Percentiles rank a stretch among this genome's conserved stretches.
These are phyloP conservation scores for Philopedon plagiatum DNA, from an alignment of 2,888 invertebrate genomes.

Conservation along the genomic window DNA sequence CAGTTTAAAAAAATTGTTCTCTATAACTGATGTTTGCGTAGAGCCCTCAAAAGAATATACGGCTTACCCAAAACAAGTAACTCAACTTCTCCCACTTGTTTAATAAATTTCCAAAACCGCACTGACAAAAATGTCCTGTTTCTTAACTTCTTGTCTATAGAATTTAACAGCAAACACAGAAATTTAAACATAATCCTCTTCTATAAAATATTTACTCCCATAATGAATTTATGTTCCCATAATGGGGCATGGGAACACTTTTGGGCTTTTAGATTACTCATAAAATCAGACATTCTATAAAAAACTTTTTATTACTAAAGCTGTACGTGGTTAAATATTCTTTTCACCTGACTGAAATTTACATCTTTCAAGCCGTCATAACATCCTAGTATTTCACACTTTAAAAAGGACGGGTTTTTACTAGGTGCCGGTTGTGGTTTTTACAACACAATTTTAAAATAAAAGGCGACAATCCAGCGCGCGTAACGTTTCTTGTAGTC, in stretches of 20 bases:
- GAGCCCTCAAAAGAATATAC: too few species aligned
- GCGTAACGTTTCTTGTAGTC: neutral
- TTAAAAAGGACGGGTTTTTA: neutral
- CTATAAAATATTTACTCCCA: too few species aligned
- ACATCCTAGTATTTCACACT: slow-evolving; percentile 2
- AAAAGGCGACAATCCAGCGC: neutral
- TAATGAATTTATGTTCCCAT: neutral
- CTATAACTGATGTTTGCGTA: too few species aligned
- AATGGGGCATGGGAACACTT: neutral
- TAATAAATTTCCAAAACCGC: too few species aligned
- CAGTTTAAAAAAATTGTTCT: too few species aligned
- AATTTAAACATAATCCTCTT: too few species aligned
- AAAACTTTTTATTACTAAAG: neutral
- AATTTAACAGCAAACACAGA: too few species aligned
- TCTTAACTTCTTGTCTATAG: too few species aligned
- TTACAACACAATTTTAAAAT: slow-evolving; percentile 1
- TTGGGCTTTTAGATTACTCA: neutral
- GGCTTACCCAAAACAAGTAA: too few species aligned
- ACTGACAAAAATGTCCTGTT: too few species aligned
- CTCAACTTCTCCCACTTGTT: too few species aligned
- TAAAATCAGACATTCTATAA: neutral
- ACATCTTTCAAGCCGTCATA: neutral
- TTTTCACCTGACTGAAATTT: neutral
- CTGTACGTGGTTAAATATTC: neutral
- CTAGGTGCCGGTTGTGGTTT: neutral